phyloP scores from a whole-genome alignment of 92 coral and sea anemone genomes.

The Phymanthus crucifer region DNA sequence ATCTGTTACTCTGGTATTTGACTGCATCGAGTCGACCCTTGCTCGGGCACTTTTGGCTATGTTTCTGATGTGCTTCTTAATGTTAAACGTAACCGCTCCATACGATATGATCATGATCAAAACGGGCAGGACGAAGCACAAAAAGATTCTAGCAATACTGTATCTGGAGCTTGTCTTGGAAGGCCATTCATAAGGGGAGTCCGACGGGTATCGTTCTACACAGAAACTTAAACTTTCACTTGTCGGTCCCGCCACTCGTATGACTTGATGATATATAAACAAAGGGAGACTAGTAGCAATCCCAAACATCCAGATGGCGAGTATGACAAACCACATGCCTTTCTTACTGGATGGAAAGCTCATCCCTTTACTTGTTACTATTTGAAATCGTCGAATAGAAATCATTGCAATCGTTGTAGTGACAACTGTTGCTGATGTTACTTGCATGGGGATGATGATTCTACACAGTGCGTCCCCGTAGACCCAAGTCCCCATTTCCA shows the following conservation, averaged over 20 bases:
- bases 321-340: conserved; percentile 29
- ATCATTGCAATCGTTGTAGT: conserved; percentile 71
- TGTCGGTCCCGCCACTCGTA: conserved; percentile 3
- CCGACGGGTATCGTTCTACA: conserved; percentile 3
- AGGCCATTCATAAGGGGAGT: neutral
- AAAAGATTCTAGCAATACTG: conserved; percentile 39
- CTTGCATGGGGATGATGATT: conserved; percentile 60
- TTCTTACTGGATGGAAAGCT: conserved; percentile 16
- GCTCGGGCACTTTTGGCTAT: conserved; percentile 27
- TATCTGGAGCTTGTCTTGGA: neutral
- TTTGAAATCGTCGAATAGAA: conserved; percentile 39
- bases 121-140: conserved; percentile 58
- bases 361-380: conserved; percentile 25
- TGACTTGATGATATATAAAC: conserved; percentile 15
- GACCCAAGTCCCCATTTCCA: conserved; percentile 51
- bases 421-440: conserved; percentile 59
- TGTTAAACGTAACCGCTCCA: conserved; percentile 62
- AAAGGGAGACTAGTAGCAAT: conserved; percentile 48
- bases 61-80: conserved; percentile 52
- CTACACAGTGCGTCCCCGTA: conserved; percentile 70
- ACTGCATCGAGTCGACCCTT: conserved; percentile 28
- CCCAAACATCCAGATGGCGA: conserved; percentile 45
- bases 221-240: conserved; percentile 4
- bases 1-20: conserved; percentile 27
- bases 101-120: conserved; percentile 63